Evolutionary conservation across 2,888 invertebrate species (phyloP).

Genomic region (Odontocerum albicorne): DNA sequence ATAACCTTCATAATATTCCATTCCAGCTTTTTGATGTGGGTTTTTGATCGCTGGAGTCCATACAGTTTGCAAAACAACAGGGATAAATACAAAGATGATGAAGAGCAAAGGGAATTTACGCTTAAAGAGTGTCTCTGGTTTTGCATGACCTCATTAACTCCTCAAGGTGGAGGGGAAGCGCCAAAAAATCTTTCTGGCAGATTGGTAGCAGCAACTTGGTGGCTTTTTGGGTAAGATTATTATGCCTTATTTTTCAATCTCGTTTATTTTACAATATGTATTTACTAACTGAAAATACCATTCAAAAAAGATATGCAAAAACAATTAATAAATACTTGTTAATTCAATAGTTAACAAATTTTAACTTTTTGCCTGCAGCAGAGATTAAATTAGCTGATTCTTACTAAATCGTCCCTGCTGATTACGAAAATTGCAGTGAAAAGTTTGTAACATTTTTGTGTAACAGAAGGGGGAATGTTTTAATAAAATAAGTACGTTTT

Average conservation of each 20-base stretch:
- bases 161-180: slow-evolving; percentile 93
- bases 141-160: slow-evolving; percentile 97
- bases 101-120: slow-evolving; percentile 92
- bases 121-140: slow-evolving; percentile 98
- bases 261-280: background rate
- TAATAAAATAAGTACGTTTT: too few relatives aligned
- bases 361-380: too few relatives aligned
- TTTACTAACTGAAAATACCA: too few relatives aligned
- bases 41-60: slow-evolving; percentile 96
- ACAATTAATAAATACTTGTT: too few relatives aligned
- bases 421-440: too few relatives aligned
- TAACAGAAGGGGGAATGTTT: too few relatives aligned
- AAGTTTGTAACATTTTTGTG: too few relatives aligned
- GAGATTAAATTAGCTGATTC: too few relatives aligned
- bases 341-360: too few relatives aligned
- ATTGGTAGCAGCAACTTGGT: slow-evolving; percentile 96
- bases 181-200: slow-evolving; percentile 95
- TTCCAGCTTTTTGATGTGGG: slow-evolving; percentile 73
- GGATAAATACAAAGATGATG: slow-evolving; percentile 89
- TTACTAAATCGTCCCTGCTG: too few relatives aligned
- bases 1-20: background rate
- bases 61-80: slow-evolving; percentile 95
- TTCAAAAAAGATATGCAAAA: too few relatives aligned
- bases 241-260: background rate
- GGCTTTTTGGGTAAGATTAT: slow-evolving; percentile 81